Base-by-base conservation (phyloP, 2,113 vertebrate genomes). In the Ochotona princeps region DNA sequence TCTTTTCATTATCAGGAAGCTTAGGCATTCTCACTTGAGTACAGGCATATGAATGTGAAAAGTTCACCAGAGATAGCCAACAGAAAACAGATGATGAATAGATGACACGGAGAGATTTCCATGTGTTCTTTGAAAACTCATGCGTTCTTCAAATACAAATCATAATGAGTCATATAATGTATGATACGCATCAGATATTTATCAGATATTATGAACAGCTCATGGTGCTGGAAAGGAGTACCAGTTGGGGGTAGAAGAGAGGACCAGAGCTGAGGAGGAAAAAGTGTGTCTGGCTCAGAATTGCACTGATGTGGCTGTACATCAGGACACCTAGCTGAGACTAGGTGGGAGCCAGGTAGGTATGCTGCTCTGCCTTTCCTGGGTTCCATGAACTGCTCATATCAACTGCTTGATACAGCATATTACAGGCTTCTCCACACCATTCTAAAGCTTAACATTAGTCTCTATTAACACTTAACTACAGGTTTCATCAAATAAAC, bases 401-500 rank as follows among this genome's bases (percentile, higher is more conserved):
- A 38, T 20, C 88, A 91, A 57, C 72, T 38, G 1, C 69, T 38
- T 80, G 47, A 35, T 65, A 63, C 2, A 83, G 30, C 91, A n/a
- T 21, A 78, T 73, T 69, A 86, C 85, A 54, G 69, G 30, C 60
- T 49, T 87, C 51, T 67, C 44, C 60, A 38, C 57, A 72, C 26
- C 4, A 15, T 81, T 83, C 76, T 47, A 28, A 93, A 91, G 83
- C 73, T 79, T 79, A 76, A 54, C 81, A 26, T 73, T 54, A 25
- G 30, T 60, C 87, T 66, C 86, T 74, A 82, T 94, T 90, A 96
- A 93, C 86, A 78, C 87, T 66, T 95, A 95, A 97, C 95, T 94
- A 94, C 81, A 85, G 47, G 92, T 69, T 96, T 78, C 91, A 90
- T 78, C 87, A 89, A 89, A 96, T 87, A 81, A 93, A 92, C 96